Base-by-base conservation (phyloP, 2,797 vertebrate species). In the Helicolenus hilgendorfi region DNA sequence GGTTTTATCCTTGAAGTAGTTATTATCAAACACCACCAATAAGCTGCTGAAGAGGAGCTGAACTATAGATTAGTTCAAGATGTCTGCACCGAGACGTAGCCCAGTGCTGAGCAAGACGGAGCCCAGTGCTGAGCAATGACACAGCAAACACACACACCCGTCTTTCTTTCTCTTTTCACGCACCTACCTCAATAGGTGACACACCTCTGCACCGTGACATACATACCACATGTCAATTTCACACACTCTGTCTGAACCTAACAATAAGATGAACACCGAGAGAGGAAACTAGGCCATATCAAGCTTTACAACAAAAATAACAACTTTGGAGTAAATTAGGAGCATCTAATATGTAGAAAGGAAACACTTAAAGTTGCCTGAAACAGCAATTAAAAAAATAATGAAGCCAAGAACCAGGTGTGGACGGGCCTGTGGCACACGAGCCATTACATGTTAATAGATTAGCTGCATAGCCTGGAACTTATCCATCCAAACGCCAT, bases 1-100 rank as follows among this genome's bases (percentile, higher is more conserved):
- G 80, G 80, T 75, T 87, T 85, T 84, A 77, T 2, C 38, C 10
- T n/a, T 41, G 18, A 90, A 58, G 4, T 45, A 26, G 11, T 67
- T 20, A 72, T 56, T 7, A 53, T 35, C 45, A 49, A 59, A 63
- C n/a, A 56, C 59, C 26, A 49, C 27, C 63, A 15, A 55, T 18
- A 53, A 13, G 24, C 29, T 20, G 24, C 18, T 6, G 45, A 41
- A 3, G 63, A 71, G 74, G 91, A 89, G 91, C 92, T 76, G 64
- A 36, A 11, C 36, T 72, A 6, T 45, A 68, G 74, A 81, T 59
- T 87, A 27, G 71, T 74, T 78, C 84, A 92, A 90, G 91, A 97
- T 99, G 99, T 99, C 99, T 72, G 99, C 99, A n/a, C n/a, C n/a
- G n/a, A n/a, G n/a, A n/a, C n/a, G n/a, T n/a, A n/a, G n/a, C n/a